Evolutionary conservation across 1,140 invertebrate species (phyloP), one percentile per base, ranked within the genome.

Genomic region (Leucophenga varia): DNA sequence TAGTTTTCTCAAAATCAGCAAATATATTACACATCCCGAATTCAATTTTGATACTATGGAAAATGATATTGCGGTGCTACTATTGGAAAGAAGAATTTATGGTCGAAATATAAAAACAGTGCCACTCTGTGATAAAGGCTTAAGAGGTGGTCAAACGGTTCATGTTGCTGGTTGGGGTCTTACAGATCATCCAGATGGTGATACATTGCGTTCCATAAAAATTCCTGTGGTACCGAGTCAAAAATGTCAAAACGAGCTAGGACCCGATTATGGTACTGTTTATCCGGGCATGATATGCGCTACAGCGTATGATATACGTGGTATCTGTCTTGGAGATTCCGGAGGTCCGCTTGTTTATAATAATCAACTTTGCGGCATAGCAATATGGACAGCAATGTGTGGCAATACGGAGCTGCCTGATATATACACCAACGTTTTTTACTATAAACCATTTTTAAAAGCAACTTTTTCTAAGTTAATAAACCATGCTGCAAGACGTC

Each of bases 251-350:
- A 4, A 20, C 0, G 16, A 47, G 12, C 9, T 61, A 1, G 19
- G 10, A 7, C 25, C 6, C n/a, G 12, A 2, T 2, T 25, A 25
- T 25, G 22, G 22, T 25, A 6, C 22, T 5, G 22, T 25, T 2
- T 61, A 35, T 25, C 59, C 59, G 1, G 7, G 12, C 28, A 34
- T 57, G 4, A 7, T 61, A 6, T 61, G 59, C n/a, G 59, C 59
- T 14, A 10, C 41, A 12, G 36, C 3, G 39, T 49, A 39, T 14
- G 17, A 52, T 3, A 3, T 17, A 2, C 16, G 10, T 2, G 61
- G 54, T 5, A 1, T 58, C 3, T 61, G 59, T 40, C 2, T 1
- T 2, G 59, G 59, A 8, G 59, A 61, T 43, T 61, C 59, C 2
- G 59, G 59, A 2, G 59, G 48, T 2, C 47, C 55, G 0, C 17